phyloP scores from a whole-genome alignment of 2,113 vertebrate species.

The Hiodon tergisus region DNA sequence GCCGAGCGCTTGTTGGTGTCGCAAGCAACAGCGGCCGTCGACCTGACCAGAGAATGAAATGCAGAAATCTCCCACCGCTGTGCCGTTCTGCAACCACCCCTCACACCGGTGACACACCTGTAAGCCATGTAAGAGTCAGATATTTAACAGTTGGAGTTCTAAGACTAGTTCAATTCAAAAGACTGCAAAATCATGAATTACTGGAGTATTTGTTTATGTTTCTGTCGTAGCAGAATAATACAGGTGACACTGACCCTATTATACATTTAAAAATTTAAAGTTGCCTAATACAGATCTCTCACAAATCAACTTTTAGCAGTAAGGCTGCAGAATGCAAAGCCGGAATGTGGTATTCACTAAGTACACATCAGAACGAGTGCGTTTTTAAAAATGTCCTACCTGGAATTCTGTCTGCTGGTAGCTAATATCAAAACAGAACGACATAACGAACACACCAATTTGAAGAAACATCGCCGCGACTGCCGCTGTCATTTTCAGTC shows the following conservation, averaged over 20 bases:
- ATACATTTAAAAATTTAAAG: too few relatives aligned
- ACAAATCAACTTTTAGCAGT: too few relatives aligned
- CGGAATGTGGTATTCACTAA: not conserved
- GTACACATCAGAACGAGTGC: not conserved
- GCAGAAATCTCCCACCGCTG: constrained; percentile 52
- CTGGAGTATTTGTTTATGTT: too few relatives aligned
- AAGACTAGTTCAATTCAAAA: too few relatives aligned
- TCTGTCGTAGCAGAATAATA: too few relatives aligned
- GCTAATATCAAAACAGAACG: constrained; percentile 33
- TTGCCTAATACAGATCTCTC: too few relatives aligned
- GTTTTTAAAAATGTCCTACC: constrained; percentile 39
- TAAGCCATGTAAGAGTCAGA: not conserved
- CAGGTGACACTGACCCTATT: too few relatives aligned
- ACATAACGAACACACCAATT: constrained; percentile 43
- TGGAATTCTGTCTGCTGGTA: constrained; percentile 36
- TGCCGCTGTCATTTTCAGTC: constrained; percentile 53
- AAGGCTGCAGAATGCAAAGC: not conserved
- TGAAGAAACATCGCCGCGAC: constrained; percentile 17
- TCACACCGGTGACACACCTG: constrained; percentile 58
- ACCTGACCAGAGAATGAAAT: constrained; percentile 40
- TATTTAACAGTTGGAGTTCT: too few relatives aligned
- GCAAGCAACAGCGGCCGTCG: constrained; percentile 57
- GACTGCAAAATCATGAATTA: too few relatives aligned
- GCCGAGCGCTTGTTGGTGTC: constrained; percentile 29
- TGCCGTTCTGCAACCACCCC: constrained; percentile 40